Conservation (phyloP, 2,888 invertebrate genomes). For the Amblyjoppa fuscipennis region DNA sequence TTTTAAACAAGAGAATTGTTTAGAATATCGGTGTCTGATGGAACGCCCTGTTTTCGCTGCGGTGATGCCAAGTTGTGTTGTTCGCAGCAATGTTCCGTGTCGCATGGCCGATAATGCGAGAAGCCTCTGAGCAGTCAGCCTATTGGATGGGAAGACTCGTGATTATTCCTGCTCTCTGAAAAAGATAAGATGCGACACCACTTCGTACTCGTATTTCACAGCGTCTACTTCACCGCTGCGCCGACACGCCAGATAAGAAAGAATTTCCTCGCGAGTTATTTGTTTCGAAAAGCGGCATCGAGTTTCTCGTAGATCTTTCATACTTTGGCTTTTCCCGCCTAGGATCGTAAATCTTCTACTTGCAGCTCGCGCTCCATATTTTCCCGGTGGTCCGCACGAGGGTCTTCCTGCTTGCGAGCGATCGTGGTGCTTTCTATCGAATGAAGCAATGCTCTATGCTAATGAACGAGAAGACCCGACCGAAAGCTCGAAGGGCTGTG, state of each 20-base stretch:
- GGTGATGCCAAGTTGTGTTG: conserved; percentile 14
- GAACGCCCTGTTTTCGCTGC: background rate
- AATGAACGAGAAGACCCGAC: conserved; percentile 46
- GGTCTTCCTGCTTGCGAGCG: conserved; percentile 30
- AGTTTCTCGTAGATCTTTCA: conserved; percentile 36
- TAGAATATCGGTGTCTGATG: too few species aligned
- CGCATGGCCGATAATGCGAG: conserved; percentile 38
- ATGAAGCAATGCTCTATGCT: conserved; percentile 56
- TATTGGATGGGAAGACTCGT: conserved; percentile 17
- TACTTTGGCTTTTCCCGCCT: conserved; percentile 25
- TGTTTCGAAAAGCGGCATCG: conserved; percentile 15
- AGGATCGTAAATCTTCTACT: conserved; percentile 75
- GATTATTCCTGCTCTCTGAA: conserved; percentile 5
- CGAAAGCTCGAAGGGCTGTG: conserved; percentile 25
- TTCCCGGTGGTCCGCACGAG: conserved; percentile 55
- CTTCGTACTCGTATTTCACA: conserved; percentile 17
- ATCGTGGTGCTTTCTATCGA: conserved; percentile 27
- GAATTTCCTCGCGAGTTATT: conserved; percentile 22
- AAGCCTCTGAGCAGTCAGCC: background rate
- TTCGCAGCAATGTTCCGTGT: conserved; percentile 30
- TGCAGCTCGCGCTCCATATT: conserved; percentile 78
- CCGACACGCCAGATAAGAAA: conserved; percentile 25
- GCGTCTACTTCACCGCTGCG: conserved; percentile 11
- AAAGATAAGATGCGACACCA: background rate
- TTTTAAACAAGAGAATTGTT: too few species aligned